These are phyloP conservation scores for Lutraria rhynchaena DNA, from an alignment of 1,140 invertebrate species.

Conservation along the genomic window DNA sequence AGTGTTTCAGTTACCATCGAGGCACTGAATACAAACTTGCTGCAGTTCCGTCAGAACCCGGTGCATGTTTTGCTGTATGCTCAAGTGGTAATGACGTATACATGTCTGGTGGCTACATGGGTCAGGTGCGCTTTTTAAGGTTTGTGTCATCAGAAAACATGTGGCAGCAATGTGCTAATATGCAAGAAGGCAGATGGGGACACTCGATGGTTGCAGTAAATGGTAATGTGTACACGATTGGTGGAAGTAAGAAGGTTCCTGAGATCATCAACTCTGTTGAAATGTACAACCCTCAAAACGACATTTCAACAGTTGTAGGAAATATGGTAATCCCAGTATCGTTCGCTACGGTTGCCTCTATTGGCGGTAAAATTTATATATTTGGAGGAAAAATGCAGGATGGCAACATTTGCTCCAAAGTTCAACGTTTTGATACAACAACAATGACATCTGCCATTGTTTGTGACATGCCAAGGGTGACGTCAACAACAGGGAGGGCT, in stretches of 20 bases:
- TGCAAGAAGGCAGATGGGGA: constrained; percentile 53
- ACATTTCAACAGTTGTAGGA: constrained; percentile 7
- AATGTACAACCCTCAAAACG: constrained; percentile 16
- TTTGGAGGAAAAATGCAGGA: constrained; percentile 51
- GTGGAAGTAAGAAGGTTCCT: constrained; percentile 39
- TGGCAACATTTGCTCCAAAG: constrained; percentile 21
- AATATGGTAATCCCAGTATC: constrained; percentile 48
- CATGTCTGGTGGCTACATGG: constrained; percentile 50
- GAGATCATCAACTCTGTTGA: constrained; percentile 22
- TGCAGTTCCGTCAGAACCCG: constrained; percentile 45
- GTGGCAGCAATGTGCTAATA: constrained; percentile 40
- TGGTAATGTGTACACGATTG: constrained; percentile 29
- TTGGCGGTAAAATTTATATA: constrained; percentile 46
- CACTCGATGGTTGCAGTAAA: constrained; percentile 30
- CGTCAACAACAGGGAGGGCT: constrained; percentile 14
- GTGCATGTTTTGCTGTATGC: constrained; percentile 55
- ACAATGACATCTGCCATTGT: constrained; percentile 20
- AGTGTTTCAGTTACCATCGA: constrained; percentile 53
- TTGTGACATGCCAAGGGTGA: constrained; percentile 30
- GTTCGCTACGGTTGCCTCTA: constrained; percentile 29
- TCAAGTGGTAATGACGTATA: constrained; percentile 36
- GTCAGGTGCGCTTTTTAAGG: constrained; percentile 27
- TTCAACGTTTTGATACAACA: constrained; percentile 50
- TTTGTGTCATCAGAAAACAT: constrained; percentile 20
- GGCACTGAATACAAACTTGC: constrained; percentile 38